phyloP scores from a whole-genome alignment of 2,797 vertebrate genomes.

The Eulemur coronatus region DNA sequence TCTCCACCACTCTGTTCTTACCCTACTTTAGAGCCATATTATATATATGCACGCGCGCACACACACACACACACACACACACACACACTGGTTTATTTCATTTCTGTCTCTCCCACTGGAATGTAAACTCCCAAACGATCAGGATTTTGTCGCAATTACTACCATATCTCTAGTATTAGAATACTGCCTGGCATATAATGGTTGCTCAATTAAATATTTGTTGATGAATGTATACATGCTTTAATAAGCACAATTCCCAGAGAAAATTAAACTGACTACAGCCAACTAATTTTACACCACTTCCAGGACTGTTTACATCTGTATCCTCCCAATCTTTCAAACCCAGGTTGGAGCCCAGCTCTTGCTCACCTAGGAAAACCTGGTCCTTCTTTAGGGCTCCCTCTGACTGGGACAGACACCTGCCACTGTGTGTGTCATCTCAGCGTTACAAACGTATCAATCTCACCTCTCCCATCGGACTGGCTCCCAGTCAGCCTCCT shows the following conservation, averaged over 20 bases:
- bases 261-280: neutral
- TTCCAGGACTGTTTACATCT: neutral
- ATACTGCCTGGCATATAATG: accelerated
- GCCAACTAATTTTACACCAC: neutral
- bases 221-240: neutral
- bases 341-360: neutral
- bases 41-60: accelerated
- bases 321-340: no score
- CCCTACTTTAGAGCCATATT: neutral
- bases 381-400: neutral
- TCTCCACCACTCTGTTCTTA: neutral
- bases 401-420: accelerated
- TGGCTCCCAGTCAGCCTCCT: accelerated
- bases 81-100: neutral
- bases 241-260: neutral
- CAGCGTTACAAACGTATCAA: accelerated
- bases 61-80: neutral
- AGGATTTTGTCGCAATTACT: neutral
- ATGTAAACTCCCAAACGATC: neutral
- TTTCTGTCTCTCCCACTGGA: neutral
- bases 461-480: neutral
- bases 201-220: neutral
- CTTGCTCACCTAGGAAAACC: neutral
- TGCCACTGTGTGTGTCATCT: accelerated
- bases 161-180: accelerated